Percentiles rank a stretch among this genome's conserved stretches.
Conservation (phyloP, 1,140 invertebrate species). For the Venturia canescens region DNA sequence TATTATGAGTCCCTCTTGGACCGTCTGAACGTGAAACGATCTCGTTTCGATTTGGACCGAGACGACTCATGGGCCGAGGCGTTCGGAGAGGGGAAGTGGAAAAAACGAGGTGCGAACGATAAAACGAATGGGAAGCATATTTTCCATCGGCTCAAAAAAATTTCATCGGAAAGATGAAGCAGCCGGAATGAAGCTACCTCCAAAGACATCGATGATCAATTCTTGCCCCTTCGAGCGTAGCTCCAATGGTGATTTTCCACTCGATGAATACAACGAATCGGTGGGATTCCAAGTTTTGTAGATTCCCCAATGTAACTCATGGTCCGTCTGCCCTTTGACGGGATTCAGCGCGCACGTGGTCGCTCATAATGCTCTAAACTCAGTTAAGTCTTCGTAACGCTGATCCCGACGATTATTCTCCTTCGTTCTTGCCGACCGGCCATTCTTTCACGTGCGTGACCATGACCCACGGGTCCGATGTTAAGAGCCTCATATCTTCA, state of each 20-base stretch:
- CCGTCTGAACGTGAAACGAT: conserved; percentile 2
- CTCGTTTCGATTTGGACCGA: conserved; percentile 12
- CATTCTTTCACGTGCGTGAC: conserved; percentile 1
- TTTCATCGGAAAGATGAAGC: no score
- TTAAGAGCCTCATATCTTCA: neutral
- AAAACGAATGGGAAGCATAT: conserved; percentile 26
- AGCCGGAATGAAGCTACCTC: neutral
- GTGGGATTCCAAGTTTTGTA: neutral
- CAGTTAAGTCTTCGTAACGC: neutral
- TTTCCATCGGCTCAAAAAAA: neutral
- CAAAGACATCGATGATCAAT: neutral
- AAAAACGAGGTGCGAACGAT: conserved; percentile 24
- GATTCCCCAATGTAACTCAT: neutral
- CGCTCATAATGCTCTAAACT: conserved; percentile 3
- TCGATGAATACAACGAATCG: neutral
- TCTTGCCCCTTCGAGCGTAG: neutral
- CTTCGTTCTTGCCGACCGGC: neutral
- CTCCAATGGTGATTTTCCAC: neutral
- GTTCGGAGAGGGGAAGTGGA: neutral
- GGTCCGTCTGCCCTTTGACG: neutral
- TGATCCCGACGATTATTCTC: neutral
- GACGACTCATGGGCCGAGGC: neutral
- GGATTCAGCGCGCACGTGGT: neutral
- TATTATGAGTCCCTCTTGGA: neutral
- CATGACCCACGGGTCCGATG: neutral